Percentiles rank a stretch among this genome's conserved stretches.
Conservation (phyloP, 2,888 invertebrate genomes). For the Latrodectus elegans region DNA sequence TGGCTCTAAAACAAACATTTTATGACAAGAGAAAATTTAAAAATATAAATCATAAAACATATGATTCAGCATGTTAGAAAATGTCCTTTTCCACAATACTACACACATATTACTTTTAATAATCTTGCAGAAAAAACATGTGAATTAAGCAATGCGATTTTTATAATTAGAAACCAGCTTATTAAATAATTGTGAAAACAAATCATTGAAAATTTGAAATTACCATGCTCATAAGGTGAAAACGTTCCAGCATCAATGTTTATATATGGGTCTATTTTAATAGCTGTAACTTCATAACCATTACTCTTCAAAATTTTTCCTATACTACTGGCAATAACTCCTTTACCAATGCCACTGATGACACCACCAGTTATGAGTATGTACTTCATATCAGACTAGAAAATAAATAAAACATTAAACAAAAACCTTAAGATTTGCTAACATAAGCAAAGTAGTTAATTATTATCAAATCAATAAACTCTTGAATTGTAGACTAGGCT, state of each 20-base stretch:
- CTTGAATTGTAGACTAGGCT: too few relatives aligned
- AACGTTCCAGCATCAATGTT: constrained; percentile 99
- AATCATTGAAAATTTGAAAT: constrained; percentile 72
- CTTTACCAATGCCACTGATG: constrained; percentile 98
- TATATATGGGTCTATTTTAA: constrained; percentile 99
- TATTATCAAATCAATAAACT: too few relatives aligned
- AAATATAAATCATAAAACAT: too few relatives aligned
- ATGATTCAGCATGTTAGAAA: too few relatives aligned
- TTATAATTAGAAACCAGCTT: too few relatives aligned
- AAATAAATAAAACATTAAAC: not conserved
- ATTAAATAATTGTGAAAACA: not conserved
- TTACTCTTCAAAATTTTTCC: constrained; percentile 96
- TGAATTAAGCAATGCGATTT: too few relatives aligned
- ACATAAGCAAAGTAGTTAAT: not conserved
- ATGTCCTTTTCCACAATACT: too few relatives aligned
- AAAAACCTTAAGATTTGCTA: not conserved
- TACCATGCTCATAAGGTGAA: constrained; percentile 99
- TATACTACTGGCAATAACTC: constrained; percentile 95
- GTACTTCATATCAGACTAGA: constrained; percentile 86
- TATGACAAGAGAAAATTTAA: too few relatives aligned
- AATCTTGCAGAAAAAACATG: too few relatives aligned
- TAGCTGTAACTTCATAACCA: constrained; percentile 96
- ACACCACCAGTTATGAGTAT: constrained; percentile 99
- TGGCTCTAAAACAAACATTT: too few relatives aligned
- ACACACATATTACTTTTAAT: too few relatives aligned